Evolutionary conservation across 2,113 vertebrate species (phyloP), one percentile per base, ranked within the genome.

Genomic region (human): DNA sequence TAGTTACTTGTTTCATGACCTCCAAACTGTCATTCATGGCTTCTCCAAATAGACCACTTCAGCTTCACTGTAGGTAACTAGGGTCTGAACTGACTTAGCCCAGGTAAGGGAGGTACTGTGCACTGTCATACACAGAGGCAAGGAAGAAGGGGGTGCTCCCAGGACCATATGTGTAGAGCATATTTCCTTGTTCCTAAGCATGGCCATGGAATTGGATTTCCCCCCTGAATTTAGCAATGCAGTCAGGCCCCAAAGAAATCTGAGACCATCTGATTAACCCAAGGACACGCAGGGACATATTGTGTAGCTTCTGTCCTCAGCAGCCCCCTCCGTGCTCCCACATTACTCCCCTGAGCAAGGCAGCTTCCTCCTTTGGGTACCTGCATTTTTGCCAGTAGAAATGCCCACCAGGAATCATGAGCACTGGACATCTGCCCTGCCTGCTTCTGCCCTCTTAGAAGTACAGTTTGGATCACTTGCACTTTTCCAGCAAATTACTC

Each of bases 41-140:
- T 66, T 92, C 59, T 79, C 27, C 40, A 75, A 50, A 30, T 13
- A 81, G 40, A 55, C 18, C 59, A 30, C 48, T 61, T 68, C 40
- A 75, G 55, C 10, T 18, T 75, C 61, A 27, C 32, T 27, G 1
- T 40, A 48, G 43, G 43, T 40, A 61, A 1, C 45, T 20, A 57
- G 25, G 38, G 14, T 92, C 45, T 72, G 61, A 27, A 4, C 35
- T n/a, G 50, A 70, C 25, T 35, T 17, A 16, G n/a, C 22, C 23
- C 16, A 35, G 55, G 35, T 13, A 66, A 45, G 13, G 17, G 23
- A 93, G 32, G 30, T 30, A 8, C 20, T 17, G 0, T 17, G 6
- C 9, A 14, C 4, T 1, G 0, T 38, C 48, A 23, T 1, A 38
- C n/a, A 35, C n/a, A 48, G 38, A 23, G 20, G 4, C 14, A 17